Evolutionary conservation across 2,797 vertebrate species (phyloP).

Genomic region (Halcyon leucocephala): DNA sequence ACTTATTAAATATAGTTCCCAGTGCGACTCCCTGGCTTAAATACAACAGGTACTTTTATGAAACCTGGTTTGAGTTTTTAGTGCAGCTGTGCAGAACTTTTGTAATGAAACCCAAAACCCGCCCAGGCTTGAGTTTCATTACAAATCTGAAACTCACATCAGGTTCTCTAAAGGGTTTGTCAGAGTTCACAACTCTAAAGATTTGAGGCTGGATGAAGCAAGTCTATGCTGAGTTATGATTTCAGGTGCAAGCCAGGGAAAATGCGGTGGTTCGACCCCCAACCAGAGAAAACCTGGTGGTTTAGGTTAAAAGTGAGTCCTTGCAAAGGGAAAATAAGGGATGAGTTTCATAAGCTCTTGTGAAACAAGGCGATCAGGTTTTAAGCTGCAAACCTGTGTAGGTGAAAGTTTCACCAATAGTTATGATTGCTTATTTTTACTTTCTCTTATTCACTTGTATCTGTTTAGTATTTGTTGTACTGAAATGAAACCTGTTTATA

Average conservation of each 20-base stretch:
- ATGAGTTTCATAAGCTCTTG: not conserved
- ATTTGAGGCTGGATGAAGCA: slow-evolving; percentile 21
- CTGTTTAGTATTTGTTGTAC: not conserved
- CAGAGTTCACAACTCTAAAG: slow-evolving; percentile 55
- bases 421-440: not conserved
- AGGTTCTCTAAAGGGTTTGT: slow-evolving; percentile 51
- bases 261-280: not conserved
- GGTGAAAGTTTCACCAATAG: not conserved
- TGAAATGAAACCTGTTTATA: not conserved
- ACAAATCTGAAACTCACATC: slow-evolving; percentile 62
- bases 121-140: slow-evolving; percentile 56
- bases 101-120: slow-evolving; percentile 66
- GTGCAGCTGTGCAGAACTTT: slow-evolving; percentile 65
- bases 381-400: not conserved
- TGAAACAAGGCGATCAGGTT: not conserved
- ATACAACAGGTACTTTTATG: slow-evolving; percentile 68
- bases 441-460: not conserved
- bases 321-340: not conserved
- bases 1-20: slow-evolving; percentile 67
- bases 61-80: slow-evolving; percentile 67
- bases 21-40: slow-evolving; percentile 38
- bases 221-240: slow-evolving; percentile 34
- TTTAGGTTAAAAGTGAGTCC: not conserved
- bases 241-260: slow-evolving; percentile 37
- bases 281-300: slow-evolving; percentile 1